Conservation (phyloP, 2,113 vertebrate species). For the Pipra filicauda region DNA sequence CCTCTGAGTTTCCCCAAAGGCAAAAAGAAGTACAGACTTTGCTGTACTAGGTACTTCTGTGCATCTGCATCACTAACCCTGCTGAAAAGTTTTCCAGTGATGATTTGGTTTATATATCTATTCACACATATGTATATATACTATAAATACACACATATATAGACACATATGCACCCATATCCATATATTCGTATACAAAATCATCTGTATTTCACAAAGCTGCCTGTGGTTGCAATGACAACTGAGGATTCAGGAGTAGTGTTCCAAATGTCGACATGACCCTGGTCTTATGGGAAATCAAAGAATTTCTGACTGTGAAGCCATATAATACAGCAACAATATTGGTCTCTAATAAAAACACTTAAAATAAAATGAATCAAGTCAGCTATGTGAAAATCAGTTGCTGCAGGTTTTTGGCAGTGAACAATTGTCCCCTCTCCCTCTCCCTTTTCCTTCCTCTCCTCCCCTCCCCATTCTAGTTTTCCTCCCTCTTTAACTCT, state of each 20-base stretch:
- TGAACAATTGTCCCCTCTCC: neutral
- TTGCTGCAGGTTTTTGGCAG: neutral
- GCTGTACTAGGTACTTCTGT: neutral
- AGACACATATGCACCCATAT: neutral
- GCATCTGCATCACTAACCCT: neutral
- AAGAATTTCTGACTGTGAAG: neutral
- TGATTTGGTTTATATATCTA: neutral
- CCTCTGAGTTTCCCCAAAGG: neutral
- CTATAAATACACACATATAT: neutral
- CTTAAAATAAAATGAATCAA: neutral
- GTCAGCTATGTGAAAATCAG: neutral
- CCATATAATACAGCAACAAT: neutral
- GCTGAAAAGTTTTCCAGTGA: neutral
- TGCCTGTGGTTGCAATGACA: neutral
- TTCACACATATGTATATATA: neutral
- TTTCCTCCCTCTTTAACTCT: neutral
- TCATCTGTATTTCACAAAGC: neutral
- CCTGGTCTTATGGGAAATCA: neutral
- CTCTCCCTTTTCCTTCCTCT: neutral
- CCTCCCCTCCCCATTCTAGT: no score
- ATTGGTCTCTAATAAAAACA: neutral
- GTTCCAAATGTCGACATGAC: neutral
- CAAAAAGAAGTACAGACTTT: neutral
- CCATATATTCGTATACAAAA: neutral
- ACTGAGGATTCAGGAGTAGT: neutral